Conservation (phyloP, 53 echinoderm and acorn worm genomes). For the Echinometra lucunter region DNA sequence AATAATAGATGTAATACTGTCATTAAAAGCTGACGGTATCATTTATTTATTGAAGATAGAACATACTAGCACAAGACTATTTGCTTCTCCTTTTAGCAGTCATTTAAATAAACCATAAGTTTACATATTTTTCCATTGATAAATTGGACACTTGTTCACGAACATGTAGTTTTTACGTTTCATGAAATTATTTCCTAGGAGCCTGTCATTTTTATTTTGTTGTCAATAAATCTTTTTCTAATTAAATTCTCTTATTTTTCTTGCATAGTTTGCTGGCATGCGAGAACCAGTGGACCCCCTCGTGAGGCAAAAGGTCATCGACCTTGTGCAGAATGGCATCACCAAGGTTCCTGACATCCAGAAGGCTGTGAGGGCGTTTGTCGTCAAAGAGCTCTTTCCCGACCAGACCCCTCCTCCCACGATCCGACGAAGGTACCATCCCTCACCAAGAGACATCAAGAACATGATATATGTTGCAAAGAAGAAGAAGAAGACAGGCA, state of each 20-base stretch:
- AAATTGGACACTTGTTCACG: too few species aligned
- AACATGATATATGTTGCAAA: conserved; percentile 29
- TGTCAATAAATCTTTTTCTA: too few species aligned
- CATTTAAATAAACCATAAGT: too few species aligned
- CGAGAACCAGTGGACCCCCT: conserved; percentile 63
- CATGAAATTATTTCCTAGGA: too few species aligned
- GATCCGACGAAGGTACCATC: conserved; percentile 49
- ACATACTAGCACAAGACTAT: too few species aligned
- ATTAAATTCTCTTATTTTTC: not conserved
- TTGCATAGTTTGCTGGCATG: conserved; percentile 63
- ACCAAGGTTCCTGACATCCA: conserved; percentile 53
- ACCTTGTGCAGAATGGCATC: conserved; percentile 50
- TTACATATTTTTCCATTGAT: too few species aligned
- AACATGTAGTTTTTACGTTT: too few species aligned
- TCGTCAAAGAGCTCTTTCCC: conserved; percentile 55
- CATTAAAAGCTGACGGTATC: too few species aligned
- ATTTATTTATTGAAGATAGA: too few species aligned
- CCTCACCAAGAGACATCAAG: conserved; percentile 42
- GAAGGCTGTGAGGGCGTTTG: conserved; percentile 21
- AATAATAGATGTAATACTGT: too few species aligned
- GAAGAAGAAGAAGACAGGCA: not conserved
- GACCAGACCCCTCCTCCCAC: conserved; percentile 31
- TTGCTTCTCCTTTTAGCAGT: too few species aligned
- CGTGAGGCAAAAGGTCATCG: conserved; percentile 37
- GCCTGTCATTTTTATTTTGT: too few species aligned